Conservation (phyloP, 2,888 invertebrate species). For the Strigamia crassipes region DNA sequence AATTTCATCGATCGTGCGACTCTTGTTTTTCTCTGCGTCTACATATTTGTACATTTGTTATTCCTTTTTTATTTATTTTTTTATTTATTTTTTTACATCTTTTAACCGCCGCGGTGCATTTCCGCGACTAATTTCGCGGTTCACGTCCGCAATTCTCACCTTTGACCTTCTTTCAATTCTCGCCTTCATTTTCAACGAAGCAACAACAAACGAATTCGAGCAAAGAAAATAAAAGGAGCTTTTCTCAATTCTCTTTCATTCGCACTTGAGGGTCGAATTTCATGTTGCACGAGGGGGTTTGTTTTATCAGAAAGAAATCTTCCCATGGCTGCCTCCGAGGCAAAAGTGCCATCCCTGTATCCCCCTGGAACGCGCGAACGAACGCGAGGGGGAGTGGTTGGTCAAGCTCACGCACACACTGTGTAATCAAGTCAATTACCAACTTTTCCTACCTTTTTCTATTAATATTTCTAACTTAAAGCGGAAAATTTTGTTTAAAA, state of each 20-base stretch:
- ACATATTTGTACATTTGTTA: not conserved
- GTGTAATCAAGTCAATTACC: conserved; percentile 26
- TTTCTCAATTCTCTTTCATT: conserved; percentile 32
- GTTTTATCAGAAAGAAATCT: conserved; percentile 32
- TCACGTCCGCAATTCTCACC: not conserved
- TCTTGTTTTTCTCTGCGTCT: conserved; percentile 1
- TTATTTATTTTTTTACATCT: not conserved
- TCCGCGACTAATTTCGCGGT: conserved; percentile 7
- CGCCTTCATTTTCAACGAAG: not conserved
- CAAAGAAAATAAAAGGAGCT: not conserved
- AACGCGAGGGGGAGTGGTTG: not conserved
- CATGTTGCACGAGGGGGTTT: conserved; percentile 29
- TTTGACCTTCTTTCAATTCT: conserved; percentile 14
- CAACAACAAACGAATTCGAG: conserved; percentile 31
- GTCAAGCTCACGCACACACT: conserved; percentile 25
- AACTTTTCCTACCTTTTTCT: conserved; percentile 10
- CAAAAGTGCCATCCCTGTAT: conserved; percentile 9
- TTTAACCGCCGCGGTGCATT: not conserved
- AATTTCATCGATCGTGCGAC: conserved; percentile 20
- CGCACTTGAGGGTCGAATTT: conserved; percentile 35
- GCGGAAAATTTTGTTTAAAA: not conserved
- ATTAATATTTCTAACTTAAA: not conserved
- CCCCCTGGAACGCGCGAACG: conserved; percentile 3
- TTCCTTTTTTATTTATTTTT: not conserved
- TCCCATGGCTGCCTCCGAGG: conserved; percentile 36